Evolutionary conservation across 2,888 invertebrate genomes (phyloP), one percentile per base, ranked within the genome.

Genomic region (Selenia dentaria): DNA sequence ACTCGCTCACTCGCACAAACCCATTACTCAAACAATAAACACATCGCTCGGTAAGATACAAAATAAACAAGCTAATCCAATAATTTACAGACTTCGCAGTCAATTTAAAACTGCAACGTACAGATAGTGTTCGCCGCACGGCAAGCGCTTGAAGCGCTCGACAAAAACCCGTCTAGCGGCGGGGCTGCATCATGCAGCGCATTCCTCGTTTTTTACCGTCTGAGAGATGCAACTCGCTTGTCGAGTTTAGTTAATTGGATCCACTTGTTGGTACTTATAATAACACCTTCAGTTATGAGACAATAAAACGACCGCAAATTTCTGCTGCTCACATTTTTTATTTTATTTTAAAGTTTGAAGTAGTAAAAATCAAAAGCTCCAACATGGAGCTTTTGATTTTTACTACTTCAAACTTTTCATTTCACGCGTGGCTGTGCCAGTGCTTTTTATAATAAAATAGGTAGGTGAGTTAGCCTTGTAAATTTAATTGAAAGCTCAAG

Each of bases 221-320:
- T n/a, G n/a, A n/a, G n/a, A n/a, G n/a, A n/a, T n/a, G n/a, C n/a
- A n/a, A 8, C 25, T 25, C 13, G 24, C 27, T 18, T 16, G 27
- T 10, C 6, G 29, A 24, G 34, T 3, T 32, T 10, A 10, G 32
- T 32, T 38, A 25, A 25, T 11, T 29, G 29, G 28, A 40, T 9
- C 33, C 31, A 16, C 29, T 31, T 37, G 46, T 38, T 44, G 25
- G 36, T 20, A 27, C 24, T 22, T 41, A 13, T 38, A 31, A 12
- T 34, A 45, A 50, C 53, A 45, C 52, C 33, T 42, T 24, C 45
- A 42, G 36, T 42, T 45, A 48, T 37, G 45, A 33, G 36, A 42
- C 35, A 24, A 39, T 14, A 49, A 44, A 36, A 18, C 10, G 11
- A 43, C 14, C 24, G 13, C 27, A 33, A 31, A 36, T 49, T 44